A percentile compares a stretch with the other conserved stretches of the same genome.
phyloP scores from a whole-genome alignment of 1,140 invertebrate species.

The Hylyphantes graminicola region DNA sequence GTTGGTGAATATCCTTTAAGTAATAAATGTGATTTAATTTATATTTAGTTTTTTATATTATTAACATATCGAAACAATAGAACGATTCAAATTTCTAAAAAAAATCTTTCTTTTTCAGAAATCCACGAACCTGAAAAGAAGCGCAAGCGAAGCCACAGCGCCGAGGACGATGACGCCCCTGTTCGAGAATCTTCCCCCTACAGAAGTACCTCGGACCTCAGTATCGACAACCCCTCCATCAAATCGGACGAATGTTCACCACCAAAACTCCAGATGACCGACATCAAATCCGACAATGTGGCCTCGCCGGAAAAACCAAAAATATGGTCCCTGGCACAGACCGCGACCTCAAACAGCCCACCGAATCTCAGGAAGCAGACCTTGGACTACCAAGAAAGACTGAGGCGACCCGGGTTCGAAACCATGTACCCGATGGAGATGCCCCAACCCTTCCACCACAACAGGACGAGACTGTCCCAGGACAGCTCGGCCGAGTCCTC shows the following conservation, averaged over 20 bases:
- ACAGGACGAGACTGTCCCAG: slow-evolving; percentile 4
- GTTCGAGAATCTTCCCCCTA: slow-evolving; percentile 1
- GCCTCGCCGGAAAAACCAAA: slow-evolving; percentile 76
- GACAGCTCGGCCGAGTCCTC: slow-evolving; percentile 56
- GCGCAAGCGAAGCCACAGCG: background rate
- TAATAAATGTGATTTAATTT: too few relatives aligned
- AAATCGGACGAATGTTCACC: slow-evolving; percentile 14
- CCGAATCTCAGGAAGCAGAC: slow-evolving; percentile 14
- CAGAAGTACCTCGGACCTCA: background rate
- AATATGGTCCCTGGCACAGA: slow-evolving; percentile 97
- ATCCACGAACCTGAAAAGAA: background rate
- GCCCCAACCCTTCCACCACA: background rate
- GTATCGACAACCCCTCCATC: background rate
- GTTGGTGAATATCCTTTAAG: too few relatives aligned
- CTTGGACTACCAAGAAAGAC: slow-evolving; percentile 12
- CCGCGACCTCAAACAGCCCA: slow-evolving; percentile 76
- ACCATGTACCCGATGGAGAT: background rate
- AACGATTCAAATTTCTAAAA: background rate
- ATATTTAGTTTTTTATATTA: too few relatives aligned
- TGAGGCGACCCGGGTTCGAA: slow-evolving; percentile 22
- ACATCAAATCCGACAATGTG: background rate
- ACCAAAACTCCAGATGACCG: slow-evolving; percentile 6
- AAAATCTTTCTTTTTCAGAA: background rate
- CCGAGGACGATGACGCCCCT: background rate
- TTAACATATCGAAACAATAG: too few relatives aligned